Conservation (phyloP, 2,113 vertebrate species). For the Zosterops japonicus region DNA sequence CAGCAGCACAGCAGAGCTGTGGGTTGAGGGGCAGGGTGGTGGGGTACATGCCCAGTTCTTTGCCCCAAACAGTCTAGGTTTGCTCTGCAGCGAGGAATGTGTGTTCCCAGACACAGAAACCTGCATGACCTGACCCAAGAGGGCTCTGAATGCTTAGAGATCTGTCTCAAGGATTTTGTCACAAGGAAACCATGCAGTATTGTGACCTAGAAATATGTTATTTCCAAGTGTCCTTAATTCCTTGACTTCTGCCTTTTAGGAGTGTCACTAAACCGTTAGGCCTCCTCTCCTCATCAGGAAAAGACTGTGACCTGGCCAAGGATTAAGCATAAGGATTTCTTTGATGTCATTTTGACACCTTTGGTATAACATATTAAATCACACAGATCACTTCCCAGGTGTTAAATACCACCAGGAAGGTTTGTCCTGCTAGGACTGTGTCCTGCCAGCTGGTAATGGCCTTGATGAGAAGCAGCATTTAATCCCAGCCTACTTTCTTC, state of each 20-base stretch:
- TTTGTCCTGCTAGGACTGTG: not conserved
- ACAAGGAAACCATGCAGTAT: not conserved
- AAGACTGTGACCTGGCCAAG: constrained; percentile 6
- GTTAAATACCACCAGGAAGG: not conserved
- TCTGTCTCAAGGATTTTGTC: not conserved
- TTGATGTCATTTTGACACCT: constrained; percentile 19
- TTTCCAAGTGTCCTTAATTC: constrained; percentile 35
- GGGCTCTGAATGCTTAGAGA: not conserved
- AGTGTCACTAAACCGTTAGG: not conserved
- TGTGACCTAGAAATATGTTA: not conserved
- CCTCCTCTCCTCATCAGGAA: not conserved
- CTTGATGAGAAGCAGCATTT: not conserved
- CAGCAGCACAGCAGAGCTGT: not conserved
- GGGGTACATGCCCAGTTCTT: not conserved
- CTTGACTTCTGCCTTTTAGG: not conserved
- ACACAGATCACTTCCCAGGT: constrained; percentile 21
- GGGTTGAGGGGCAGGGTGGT: not conserved
- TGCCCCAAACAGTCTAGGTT: not conserved
- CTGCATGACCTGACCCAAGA: not conserved
- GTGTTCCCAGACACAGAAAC: not conserved
- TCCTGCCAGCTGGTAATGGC: not conserved
- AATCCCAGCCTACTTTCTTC: not conserved
- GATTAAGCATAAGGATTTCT: constrained; percentile 18
- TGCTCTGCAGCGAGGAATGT: not conserved
- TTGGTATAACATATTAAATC: constrained; percentile 29